Evolutionary conservation across 2,797 vertebrate genomes (phyloP).

Genomic region (Gallinago stenura): DNA sequence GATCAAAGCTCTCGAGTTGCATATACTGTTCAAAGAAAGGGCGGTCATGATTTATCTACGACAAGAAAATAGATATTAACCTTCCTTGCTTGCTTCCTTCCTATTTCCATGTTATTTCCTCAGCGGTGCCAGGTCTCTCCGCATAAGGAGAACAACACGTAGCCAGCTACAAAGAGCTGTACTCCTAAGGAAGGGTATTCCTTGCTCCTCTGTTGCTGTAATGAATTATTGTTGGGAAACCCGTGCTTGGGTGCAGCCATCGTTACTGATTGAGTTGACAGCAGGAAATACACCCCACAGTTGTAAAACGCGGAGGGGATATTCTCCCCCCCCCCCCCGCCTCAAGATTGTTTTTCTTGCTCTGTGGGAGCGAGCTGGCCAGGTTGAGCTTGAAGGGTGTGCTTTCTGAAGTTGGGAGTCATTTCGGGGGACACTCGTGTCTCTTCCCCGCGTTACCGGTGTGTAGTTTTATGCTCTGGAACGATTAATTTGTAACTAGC

Average conservation of each 20-base stretch:
- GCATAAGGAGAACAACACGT: fast-evolving
- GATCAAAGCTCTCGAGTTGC: constrained; percentile 59
- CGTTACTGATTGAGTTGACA: background rate
- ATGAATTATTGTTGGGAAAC: background rate
- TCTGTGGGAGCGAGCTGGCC: background rate
- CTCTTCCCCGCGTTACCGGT: background rate
- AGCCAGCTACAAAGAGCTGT: background rate
- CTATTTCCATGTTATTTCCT: background rate
- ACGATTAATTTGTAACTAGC: background rate
- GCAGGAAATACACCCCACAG: background rate
- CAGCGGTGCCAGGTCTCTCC: background rate
- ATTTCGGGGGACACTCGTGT: background rate
- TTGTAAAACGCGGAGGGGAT: background rate
- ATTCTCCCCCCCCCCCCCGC: fast-evolving
- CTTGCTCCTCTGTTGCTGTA: background rate
- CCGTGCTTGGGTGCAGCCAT: background rate
- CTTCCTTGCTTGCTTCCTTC: background rate
- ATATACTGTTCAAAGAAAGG: constrained; percentile 3
- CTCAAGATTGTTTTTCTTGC: background rate
- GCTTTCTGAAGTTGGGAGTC: background rate
- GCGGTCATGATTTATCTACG: background rate
- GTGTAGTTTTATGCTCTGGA: background rate
- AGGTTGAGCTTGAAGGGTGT: background rate
- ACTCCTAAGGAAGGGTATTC: background rate
- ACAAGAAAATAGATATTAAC: background rate